Base-by-base conservation (phyloP, 2,888 invertebrate species). In the Phlogophora meticulosa region DNA sequence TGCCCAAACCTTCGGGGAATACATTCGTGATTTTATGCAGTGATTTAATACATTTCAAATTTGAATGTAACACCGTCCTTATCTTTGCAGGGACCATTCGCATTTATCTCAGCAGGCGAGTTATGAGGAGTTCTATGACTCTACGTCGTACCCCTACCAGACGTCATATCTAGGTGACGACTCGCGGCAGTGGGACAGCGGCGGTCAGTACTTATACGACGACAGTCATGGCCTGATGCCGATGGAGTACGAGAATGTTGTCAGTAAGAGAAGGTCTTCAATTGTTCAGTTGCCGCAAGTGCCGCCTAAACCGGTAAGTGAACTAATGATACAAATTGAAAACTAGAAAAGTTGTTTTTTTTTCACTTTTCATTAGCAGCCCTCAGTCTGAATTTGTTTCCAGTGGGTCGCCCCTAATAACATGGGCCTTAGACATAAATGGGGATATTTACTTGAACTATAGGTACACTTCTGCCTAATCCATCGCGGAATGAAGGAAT, bases 101-200 rank as follows among this genome's bases (percentile, higher is more conserved):
- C 94, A 93, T 85, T 86, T 96, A 87, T 92, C 94, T 58, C 94
- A 95, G 63, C 95, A 96, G 84, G 76, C 85, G 9, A 97, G 96
- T 90, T 96, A 96, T 85, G 97, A 97, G 74, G 97, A 97, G 90
- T 97, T 96, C 88, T 97, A 94, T 88, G 97, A 97, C 90, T 95
- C 96, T 34, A 96, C 95, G 65, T 96, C 96, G 80, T 97, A 96
- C 85, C 96, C 96, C 58, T 97, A 96, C 88, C 97, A 97, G 88
- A 86, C 90, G 94, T 96, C 93, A 61, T 93, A 92, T 84, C 87
- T 91, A 5, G 90, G 91, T 4, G 97, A 97, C 68, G 97, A 97
- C 86, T 96, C 97, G 81, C 94, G 97, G 11, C 97, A 97, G 84
- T 97, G 97, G 97, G 97, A 97, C 84, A 97, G 97, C 48, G 97